phyloP scores from a whole-genome alignment of 2,797 vertebrate genomes.

The Phrynocephalus vlangalii region DNA sequence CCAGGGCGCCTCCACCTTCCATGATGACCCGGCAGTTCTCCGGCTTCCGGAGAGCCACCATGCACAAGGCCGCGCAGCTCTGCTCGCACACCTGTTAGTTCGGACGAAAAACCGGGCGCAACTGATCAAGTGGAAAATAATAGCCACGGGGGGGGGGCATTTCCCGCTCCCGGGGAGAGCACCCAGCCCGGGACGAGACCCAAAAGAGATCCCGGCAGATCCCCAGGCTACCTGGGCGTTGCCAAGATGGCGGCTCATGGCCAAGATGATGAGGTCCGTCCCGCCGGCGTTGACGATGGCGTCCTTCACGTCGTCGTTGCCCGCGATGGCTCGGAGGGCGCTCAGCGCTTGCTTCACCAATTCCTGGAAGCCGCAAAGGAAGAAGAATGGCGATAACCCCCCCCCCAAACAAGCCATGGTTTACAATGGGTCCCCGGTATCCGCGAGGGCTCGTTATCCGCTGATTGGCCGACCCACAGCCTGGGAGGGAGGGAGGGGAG shows the following conservation, averaged over 20 bases:
- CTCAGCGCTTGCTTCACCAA: constrained; percentile 90
- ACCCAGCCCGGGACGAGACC: too few species aligned
- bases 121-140: too few species aligned
- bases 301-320: constrained; percentile 96
- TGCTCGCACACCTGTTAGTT: constrained; percentile 90
- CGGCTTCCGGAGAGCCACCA: constrained; percentile 92
- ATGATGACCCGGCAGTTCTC: constrained; percentile 91
- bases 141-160: too few species aligned
- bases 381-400: background rate
- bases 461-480: too few species aligned
- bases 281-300: constrained; percentile 86
- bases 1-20: constrained; percentile 88
- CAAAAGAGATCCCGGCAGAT: background rate
- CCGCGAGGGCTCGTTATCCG: too few species aligned
- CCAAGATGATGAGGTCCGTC: constrained; percentile 87
- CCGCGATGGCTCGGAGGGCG: constrained; percentile 88
- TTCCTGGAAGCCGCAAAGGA: constrained; percentile 75
- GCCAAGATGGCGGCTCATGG: constrained; percentile 87
- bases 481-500: too few species aligned
- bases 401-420: too few species aligned
- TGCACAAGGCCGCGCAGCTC: constrained; percentile 88
- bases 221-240: constrained; percentile 81
- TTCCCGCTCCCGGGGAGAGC: background rate
- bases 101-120: too few species aligned
- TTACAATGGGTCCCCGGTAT: too few species aligned